Conservation (phyloP, 2,888 invertebrate genomes). For the Camponotus fellah region DNA sequence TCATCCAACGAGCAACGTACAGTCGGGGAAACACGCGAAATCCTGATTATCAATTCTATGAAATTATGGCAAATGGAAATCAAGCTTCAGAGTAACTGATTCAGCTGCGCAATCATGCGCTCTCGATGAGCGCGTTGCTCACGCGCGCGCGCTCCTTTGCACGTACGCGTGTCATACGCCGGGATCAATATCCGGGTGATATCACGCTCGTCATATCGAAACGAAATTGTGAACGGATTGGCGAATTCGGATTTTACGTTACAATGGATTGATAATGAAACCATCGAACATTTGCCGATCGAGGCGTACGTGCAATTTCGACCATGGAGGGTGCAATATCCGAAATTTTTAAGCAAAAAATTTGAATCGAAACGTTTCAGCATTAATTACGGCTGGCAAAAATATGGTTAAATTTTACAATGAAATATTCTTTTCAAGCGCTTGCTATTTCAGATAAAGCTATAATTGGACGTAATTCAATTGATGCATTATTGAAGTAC, state of each 20-base stretch:
- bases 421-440: constrained; percentile 43
- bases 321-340: constrained; percentile 37
- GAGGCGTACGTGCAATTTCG: constrained; percentile 61
- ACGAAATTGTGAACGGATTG: constrained; percentile 72
- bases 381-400: constrained; percentile 51
- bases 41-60: constrained; percentile 69
- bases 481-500: constrained; percentile 43
- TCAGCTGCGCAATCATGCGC: constrained; percentile 47
- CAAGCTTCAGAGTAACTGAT: constrained; percentile 63
- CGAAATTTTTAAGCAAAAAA: constrained; percentile 52
- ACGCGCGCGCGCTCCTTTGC: constrained; percentile 46
- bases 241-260: constrained; percentile 73
- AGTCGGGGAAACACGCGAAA: constrained; percentile 59
- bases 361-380: constrained; percentile 34
- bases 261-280: constrained; percentile 75
- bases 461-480: constrained; percentile 42
- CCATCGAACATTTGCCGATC: constrained; percentile 53
- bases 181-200: constrained; percentile 73
- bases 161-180: constrained; percentile 48
- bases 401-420: constrained; percentile 45
- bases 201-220: constrained; percentile 66
- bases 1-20: constrained; percentile 41
- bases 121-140: constrained; percentile 38
- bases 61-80: constrained; percentile 73
- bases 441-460: constrained; percentile 30